These are phyloP conservation scores for Phortica okadai DNA, from an alignment of 2,888 invertebrate genomes.

Conservation along the genomic window DNA sequence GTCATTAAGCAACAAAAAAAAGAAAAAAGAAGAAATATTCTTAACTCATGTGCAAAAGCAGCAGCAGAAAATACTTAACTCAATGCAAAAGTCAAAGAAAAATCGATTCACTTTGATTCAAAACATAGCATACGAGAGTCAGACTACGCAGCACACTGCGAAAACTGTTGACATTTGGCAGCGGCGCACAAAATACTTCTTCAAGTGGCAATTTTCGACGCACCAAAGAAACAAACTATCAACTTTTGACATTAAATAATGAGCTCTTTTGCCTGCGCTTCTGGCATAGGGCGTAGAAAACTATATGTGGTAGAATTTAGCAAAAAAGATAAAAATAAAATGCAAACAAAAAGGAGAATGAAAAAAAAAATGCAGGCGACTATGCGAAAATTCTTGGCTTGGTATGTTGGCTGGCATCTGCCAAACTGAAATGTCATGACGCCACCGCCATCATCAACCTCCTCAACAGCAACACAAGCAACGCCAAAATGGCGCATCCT, in stretches of 20 bases:
- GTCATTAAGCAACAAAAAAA: constrained; percentile 65
- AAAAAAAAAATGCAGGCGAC: neutral
- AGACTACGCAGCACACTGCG: constrained; percentile 30
- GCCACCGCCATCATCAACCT: neutral
- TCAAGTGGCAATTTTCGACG: constrained; percentile 44
- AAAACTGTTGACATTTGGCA: constrained; percentile 57
- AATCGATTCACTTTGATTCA: constrained; percentile 29
- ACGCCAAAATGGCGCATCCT: constrained; percentile 7
- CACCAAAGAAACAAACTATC: constrained; percentile 49
- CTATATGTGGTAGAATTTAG: neutral
- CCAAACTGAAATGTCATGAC: constrained; percentile 31
- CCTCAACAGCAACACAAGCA: neutral
- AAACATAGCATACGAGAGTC: neutral
- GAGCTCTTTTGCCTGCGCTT: constrained; percentile 55
- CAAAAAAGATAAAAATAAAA: neutral
- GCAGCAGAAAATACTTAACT: neutral
- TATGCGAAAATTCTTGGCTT: constrained; percentile 6
- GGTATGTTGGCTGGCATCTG: constrained; percentile 25
- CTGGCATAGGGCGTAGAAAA: neutral
- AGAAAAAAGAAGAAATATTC: neutral
- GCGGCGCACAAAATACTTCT: constrained; percentile 17
- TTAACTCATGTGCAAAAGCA: neutral
- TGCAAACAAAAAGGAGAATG: neutral
- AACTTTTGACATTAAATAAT: constrained; percentile 70
- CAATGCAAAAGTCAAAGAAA: constrained; percentile 7